Percentiles rank a stretch among this genome's conserved stretches.
Evolutionary conservation across 2,113 vertebrate species (phyloP).

Genomic region (Triplophysa tibetana): DNA sequence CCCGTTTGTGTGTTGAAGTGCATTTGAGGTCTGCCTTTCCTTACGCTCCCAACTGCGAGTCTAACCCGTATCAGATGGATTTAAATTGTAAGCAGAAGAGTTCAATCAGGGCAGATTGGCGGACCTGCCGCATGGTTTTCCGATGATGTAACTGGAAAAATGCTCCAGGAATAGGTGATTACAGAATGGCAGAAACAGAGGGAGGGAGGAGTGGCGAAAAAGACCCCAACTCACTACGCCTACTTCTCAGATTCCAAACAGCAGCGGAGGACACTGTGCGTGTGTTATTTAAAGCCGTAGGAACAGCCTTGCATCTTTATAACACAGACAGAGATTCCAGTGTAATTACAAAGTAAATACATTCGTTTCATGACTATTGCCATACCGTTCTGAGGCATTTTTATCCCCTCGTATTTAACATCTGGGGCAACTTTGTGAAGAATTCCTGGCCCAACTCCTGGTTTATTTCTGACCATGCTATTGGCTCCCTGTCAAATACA

Average conservation of each 20-base stretch:
- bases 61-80: conserved; percentile 70
- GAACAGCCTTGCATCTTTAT: not conserved
- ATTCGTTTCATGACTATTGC: not conserved
- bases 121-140: conserved; percentile 70
- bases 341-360: not conserved
- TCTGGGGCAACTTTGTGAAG: not conserved
- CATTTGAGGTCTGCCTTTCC: conserved; percentile 26
- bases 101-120: conserved; percentile 66
- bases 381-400: not conserved
- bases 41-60: conserved; percentile 36
- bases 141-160: conserved; percentile 81
- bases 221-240: conserved; percentile 57
- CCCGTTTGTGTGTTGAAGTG: not conserved
- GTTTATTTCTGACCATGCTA: not conserved
- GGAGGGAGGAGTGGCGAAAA: conserved; percentile 34
- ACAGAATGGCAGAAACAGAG: conserved; percentile 59
- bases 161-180: conserved; percentile 79
- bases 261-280: conserved; percentile 6
- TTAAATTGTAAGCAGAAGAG: conserved; percentile 71
- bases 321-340: not conserved
- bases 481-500: not conserved
- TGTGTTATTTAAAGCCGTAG: conserved; percentile 30
- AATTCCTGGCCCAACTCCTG: not conserved
- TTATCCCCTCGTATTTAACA: not conserved
- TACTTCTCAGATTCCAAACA: conserved; percentile 56